Evolutionary conservation across 2,113 vertebrate genomes (phyloP).

Genomic region (Typhlomys cinereus): DNA sequence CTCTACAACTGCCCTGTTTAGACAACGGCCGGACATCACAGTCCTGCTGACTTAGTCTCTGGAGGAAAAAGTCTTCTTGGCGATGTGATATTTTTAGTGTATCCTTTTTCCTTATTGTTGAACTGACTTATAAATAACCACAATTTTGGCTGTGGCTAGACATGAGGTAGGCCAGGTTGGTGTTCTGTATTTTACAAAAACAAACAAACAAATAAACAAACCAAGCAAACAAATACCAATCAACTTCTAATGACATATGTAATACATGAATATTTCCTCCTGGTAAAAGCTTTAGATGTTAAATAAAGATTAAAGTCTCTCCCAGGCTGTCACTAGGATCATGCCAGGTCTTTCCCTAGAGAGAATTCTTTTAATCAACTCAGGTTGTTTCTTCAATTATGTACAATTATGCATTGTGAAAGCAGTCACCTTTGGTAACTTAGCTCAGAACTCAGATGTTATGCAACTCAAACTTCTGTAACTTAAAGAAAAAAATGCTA

Average conservation of each 20-base stretch:
- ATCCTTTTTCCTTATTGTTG: conserved; percentile 30
- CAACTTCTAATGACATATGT: background rate
- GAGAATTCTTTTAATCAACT: background rate
- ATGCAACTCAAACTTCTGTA: conserved; percentile 35
- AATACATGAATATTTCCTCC: conserved; percentile 14
- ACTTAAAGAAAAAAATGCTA: too few species aligned
- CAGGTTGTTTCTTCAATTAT: background rate
- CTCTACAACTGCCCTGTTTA: background rate
- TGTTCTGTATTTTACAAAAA: background rate
- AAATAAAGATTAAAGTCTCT: background rate
- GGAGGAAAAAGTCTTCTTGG: background rate
- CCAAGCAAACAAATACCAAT: too few species aligned
- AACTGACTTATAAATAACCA: conserved; percentile 34
- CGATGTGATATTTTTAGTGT: conserved; percentile 20
- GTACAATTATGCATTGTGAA: background rate
- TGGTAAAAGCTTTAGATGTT: conserved; percentile 34
- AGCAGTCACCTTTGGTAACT: background rate
- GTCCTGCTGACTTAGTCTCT: background rate
- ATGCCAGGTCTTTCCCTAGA: background rate
- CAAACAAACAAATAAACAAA: too few species aligned
- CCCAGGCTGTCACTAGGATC: background rate
- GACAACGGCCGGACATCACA: conserved; percentile 30
- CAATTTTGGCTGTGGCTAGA: background rate
- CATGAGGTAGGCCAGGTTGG: background rate
- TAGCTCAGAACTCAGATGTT: background rate